Conservation (phyloP, 2,888 invertebrate species). For the Dryococelus australis region DNA sequence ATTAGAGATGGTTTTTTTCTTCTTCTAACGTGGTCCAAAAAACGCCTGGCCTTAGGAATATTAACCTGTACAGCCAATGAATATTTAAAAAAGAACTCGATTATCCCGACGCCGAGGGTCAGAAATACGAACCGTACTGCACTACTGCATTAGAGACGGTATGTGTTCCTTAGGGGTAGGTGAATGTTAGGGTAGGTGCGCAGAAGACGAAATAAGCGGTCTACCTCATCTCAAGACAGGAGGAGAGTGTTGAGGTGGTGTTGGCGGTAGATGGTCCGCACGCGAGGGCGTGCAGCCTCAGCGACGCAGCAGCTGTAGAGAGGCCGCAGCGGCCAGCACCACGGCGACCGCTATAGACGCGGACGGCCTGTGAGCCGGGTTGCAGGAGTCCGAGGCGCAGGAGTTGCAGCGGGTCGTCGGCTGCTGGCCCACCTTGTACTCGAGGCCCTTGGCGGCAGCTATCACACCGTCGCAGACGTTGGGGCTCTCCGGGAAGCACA, state of each 20-base stretch:
- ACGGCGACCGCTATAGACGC: not conserved
- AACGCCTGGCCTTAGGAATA: no score
- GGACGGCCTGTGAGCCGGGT: not conserved
- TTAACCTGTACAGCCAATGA: no score
- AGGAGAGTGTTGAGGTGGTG: not conserved
- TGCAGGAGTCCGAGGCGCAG: not conserved
- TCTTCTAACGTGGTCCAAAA: no score
- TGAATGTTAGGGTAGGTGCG: no score
- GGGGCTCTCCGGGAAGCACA: not conserved
- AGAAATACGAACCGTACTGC: no score
- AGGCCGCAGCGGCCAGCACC: not conserved
- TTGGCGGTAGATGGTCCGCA: not conserved
- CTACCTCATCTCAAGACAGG: no score
- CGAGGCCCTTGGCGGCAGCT: not conserved
- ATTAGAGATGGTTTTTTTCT: no score
- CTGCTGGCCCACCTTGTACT: not conserved
- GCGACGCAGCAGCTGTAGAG: not conserved
- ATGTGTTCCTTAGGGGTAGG: no score
- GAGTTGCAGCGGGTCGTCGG: not conserved
- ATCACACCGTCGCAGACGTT: not conserved
- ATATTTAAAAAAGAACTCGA: no score
- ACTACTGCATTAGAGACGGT: no score
- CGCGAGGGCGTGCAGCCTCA: not conserved
- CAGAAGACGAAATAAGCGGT: no score
- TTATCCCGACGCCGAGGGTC: no score